phyloP scores from a whole-genome alignment of 1,140 invertebrate species.

The Drosophila repletoides region DNA sequence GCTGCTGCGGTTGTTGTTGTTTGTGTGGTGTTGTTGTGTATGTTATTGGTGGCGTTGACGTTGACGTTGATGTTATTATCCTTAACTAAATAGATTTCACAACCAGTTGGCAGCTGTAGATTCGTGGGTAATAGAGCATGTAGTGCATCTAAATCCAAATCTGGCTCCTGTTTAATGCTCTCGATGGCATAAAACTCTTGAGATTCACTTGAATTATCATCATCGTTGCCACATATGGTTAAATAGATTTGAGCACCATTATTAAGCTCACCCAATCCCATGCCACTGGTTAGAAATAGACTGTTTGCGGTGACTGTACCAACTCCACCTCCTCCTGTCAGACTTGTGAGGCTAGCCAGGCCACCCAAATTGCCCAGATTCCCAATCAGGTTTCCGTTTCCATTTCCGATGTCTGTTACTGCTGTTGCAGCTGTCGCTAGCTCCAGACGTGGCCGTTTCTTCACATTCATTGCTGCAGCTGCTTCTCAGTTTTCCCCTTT shows the following conservation, averaged over 20 bases:
- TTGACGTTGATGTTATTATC: slow-evolving; percentile 44
- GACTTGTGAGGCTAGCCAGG: neutral
- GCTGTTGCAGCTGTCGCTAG: slow-evolving; percentile 36
- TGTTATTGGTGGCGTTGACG: neutral
- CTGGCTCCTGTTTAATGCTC: slow-evolving; percentile 68
- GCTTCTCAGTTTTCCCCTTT: neutral
- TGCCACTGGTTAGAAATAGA: slow-evolving; percentile 54
- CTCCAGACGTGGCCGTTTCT: slow-evolving; percentile 70
- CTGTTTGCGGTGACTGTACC: slow-evolving; percentile 13
- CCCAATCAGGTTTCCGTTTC: neutral
- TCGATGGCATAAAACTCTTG: slow-evolving; percentile 73
- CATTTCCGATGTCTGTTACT: slow-evolving; percentile 20
- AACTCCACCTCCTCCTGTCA: too few relatives aligned
- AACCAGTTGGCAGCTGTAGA: slow-evolving; percentile 73
- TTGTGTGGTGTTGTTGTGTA: neutral
- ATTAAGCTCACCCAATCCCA: slow-evolving; percentile 19
- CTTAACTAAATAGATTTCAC: slow-evolving; percentile 79
- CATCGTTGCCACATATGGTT: slow-evolving; percentile 76
- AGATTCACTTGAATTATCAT: slow-evolving; percentile 64
- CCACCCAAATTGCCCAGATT: neutral
- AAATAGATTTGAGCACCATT: slow-evolving; percentile 65
- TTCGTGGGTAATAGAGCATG: slow-evolving; percentile 63
- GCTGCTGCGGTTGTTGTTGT: neutral
- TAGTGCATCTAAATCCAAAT: slow-evolving; percentile 47
- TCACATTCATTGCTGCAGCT: slow-evolving; percentile 51